Conservation (phyloP, 2,113 vertebrate genomes). For the Poeciliopsis retropinna region DNA sequence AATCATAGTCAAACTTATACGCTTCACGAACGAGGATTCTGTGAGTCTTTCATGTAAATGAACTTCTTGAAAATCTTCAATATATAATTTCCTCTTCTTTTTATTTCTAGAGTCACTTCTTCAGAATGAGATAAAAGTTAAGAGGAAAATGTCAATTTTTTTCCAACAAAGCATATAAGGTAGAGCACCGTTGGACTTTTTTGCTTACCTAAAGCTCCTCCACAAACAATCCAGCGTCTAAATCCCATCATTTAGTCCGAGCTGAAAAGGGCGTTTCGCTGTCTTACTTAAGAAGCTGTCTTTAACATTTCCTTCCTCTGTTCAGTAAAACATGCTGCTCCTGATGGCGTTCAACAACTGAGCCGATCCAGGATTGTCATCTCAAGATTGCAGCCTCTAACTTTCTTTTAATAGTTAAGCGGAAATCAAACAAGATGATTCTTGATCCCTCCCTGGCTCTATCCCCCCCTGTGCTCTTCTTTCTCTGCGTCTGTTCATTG, state of each 20-base stretch:
- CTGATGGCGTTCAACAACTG: background rate
- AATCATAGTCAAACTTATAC: background rate
- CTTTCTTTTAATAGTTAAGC: background rate
- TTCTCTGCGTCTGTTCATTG: slow-evolving; percentile 5
- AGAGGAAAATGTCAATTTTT: background rate
- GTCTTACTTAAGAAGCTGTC: slow-evolving; percentile 11
- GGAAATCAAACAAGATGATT: background rate
- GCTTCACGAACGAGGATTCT: background rate
- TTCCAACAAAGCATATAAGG: too few species aligned
- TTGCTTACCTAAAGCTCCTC: slow-evolving; percentile 79
- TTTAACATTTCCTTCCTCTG: slow-evolving; percentile 16
- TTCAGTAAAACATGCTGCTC: background rate
- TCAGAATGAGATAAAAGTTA: background rate
- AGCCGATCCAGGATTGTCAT: background rate
- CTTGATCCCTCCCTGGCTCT: background rate
- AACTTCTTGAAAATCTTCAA: background rate
- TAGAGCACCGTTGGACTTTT: background rate
- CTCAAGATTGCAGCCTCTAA: background rate
- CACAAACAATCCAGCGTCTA: slow-evolving; percentile 81
- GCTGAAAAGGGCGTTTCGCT: background rate
- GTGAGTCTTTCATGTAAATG: background rate
- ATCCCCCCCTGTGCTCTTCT: background rate
- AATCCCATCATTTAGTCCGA: slow-evolving; percentile 76
- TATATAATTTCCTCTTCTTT: background rate
- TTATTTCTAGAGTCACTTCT: background rate